Conservation (phyloP, 2,888 invertebrate species). For the Lithophane ornitopus region DNA sequence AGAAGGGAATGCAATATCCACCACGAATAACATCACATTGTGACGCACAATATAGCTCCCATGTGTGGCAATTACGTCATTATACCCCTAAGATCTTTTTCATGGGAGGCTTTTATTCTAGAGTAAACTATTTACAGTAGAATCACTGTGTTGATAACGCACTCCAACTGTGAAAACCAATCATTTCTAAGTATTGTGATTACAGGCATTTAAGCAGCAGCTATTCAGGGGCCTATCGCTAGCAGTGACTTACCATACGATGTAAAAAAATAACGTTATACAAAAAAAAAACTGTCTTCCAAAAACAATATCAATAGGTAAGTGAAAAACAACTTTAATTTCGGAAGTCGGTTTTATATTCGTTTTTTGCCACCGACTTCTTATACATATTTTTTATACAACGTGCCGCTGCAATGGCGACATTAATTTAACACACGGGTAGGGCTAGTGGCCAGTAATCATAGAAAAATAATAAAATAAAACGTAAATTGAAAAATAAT, state of each 20-base stretch:
- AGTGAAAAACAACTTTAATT: no score
- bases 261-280: neutral
- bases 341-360: no score
- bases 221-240: neutral
- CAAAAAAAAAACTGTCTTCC: no score
- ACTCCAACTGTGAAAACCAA: constrained; percentile 26
- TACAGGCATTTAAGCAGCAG: neutral
- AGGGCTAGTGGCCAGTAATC: no score
- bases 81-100: constrained; percentile 16
- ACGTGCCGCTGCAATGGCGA: no score
- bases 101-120: constrained; percentile 1
- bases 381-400: no score
- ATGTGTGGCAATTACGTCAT: constrained; percentile 22
- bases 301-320: no score
- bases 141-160: constrained; percentile 12
- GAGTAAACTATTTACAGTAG: constrained; percentile 9
- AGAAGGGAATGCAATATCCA: constrained; percentile 1
- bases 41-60: constrained; percentile 8
- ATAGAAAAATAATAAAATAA: no score
- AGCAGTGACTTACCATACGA: neutral
- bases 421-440: no score
- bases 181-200: constrained; percentile 25
- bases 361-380: no score
- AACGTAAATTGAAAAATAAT: no score
- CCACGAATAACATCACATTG: constrained; percentile 19